Base-by-base conservation (phyloP, 2,797 vertebrate species). In the Etheostoma nigrum region DNA sequence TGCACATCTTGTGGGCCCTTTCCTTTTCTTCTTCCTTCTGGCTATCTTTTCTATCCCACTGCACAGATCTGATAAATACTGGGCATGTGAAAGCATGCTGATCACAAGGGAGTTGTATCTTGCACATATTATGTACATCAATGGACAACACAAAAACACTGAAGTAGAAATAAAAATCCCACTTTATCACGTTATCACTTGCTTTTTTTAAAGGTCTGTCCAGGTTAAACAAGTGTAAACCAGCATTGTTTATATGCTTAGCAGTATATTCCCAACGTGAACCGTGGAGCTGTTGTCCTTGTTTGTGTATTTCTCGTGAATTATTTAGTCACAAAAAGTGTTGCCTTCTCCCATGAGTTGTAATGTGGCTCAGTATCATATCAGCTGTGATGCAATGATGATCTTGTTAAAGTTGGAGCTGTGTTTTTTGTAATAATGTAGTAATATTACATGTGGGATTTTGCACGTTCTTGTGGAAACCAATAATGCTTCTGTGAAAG, bases 381-480 rank as follows among this genome's bases (percentile, higher is more conserved):
- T 77, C 53, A 74, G 30, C 66, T 77, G 72, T 86, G 60, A 66
- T 65, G 65, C 69, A 71, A 30, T 62, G 57, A 77, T 64, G 42
- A 75, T 64, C 36, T 65, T 52, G 55, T 89, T 72, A 23, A 36
- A 77, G 13, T 53, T 71, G 51, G 48, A 80, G 68, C 14, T 88
- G 83, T 86, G 81, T 82, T 82, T 87, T 87, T 86, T 85, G 86
- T 85, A 87, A 79, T 42, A 49, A 86, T 71, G 76, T 36, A 4
- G 61, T 91, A 23, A 78, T 78, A 70, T 75, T 25, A 55, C 52
- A 16, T 82, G 79, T 86, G 49, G 51, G 27, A 69, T 78, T 86
- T 89, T 89, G 91, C 91, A 89, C 52, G 80, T 77, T 65, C 60
- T 67, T 72, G 77, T 89, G 63, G 47, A 83, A 79, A 70, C 76